phyloP scores from a whole-genome alignment of 2,888 invertebrate genomes.

The Callosobruchus maculatus region DNA sequence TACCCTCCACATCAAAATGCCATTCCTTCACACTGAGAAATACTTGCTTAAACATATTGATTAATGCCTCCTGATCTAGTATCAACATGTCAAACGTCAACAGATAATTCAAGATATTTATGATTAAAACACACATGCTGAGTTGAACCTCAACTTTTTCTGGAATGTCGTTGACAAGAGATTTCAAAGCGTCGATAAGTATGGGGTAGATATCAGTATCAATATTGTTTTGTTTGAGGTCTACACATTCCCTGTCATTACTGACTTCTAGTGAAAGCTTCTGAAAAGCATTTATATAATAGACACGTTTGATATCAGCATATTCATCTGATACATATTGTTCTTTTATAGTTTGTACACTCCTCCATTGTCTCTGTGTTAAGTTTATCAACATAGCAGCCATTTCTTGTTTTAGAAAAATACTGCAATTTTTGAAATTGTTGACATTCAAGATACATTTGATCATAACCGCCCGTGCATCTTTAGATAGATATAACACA shows the following conservation, averaged over 20 bases:
- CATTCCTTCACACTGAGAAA: conserved; percentile 5
- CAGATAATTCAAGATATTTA: conserved; percentile 21
- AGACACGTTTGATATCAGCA: conserved; percentile 33
- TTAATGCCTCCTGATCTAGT: not conserved
- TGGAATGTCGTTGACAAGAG: conserved; percentile 12
- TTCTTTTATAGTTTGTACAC: conserved; percentile 1
- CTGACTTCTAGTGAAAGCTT: not conserved
- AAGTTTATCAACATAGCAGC: conserved; percentile 36
- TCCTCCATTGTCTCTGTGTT: conserved; percentile 38
- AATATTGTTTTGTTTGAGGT: not conserved
- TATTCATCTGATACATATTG: conserved; percentile 16
- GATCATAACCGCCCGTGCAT: conserved; percentile 26
- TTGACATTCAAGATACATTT: conserved; percentile 34
- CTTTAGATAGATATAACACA: conserved; percentile 34
- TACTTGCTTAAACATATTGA: conserved; percentile 10
- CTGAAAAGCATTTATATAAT: conserved; percentile 10
- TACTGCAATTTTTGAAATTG: conserved; percentile 21
- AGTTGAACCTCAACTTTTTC: conserved; percentile 17
- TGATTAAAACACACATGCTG: conserved; percentile 20
- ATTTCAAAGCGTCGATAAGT: conserved; percentile 13
- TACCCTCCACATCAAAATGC: conserved; percentile 1
- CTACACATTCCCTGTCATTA: not conserved
- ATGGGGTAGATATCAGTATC: conserved; percentile 15
- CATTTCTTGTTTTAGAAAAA: conserved; percentile 19
- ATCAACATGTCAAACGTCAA: conserved; percentile 13